Percentiles rank a stretch among this genome's conserved stretches.
Conservation (phyloP, 2,113 vertebrate genomes). For the Pteropus alecto region DNA sequence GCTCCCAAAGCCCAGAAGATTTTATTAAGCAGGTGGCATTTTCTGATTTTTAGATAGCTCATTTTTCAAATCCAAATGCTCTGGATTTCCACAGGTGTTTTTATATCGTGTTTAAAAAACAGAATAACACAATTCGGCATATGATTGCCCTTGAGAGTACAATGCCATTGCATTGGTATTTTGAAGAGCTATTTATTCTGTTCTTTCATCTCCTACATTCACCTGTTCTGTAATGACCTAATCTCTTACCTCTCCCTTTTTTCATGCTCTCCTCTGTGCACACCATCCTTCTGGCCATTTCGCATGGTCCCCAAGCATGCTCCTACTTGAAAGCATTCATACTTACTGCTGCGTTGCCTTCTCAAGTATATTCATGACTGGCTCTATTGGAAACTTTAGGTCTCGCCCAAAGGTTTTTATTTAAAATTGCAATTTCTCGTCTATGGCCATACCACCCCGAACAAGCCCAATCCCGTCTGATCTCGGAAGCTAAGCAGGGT, state of each 20-base stretch:
- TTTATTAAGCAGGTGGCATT: conserved; percentile 43
- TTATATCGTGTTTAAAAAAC: neutral
- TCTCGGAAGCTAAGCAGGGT: too few species aligned
- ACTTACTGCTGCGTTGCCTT: neutral
- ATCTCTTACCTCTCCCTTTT: neutral
- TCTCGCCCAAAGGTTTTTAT: neutral
- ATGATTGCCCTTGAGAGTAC: neutral
- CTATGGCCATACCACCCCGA: too few species aligned
- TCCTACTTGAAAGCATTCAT: neutral
- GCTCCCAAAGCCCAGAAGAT: conserved; percentile 34
- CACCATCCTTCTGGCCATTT: neutral
- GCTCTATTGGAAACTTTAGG: neutral
- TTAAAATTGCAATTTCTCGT: neutral
- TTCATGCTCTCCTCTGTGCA: neutral
- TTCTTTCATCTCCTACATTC: neutral
- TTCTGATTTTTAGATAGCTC: conserved; percentile 35
- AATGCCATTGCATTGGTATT: neutral
- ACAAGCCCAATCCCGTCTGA: too few species aligned
- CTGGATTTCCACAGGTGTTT: neutral
- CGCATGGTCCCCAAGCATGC: neutral
- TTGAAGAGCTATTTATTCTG: neutral
- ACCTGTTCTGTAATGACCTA: neutral
- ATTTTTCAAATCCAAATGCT: conserved; percentile 1
- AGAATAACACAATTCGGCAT: neutral
- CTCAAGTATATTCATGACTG: neutral